phyloP scores from a whole-genome alignment of 2,113 vertebrate species.

The Paraplagusia blochii region DNA sequence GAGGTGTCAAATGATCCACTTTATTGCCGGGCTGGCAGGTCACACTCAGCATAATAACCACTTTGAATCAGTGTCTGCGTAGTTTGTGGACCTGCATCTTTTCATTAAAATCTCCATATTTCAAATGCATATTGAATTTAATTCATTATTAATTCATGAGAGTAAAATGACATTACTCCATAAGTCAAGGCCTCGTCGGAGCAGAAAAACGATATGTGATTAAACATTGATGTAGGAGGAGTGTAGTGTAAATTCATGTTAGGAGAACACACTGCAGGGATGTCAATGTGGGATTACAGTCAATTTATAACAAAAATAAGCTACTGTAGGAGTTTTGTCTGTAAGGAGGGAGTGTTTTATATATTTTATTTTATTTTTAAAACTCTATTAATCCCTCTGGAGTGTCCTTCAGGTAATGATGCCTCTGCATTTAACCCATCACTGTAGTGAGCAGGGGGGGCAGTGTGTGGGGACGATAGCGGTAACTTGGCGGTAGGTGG shows the following conservation, averaged over 20 bases:
- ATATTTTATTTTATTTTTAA: no score
- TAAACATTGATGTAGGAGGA: slow-evolving; percentile 39
- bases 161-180: slow-evolving; percentile 47
- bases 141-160: slow-evolving; percentile 44
- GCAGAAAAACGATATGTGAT: slow-evolving; percentile 47
- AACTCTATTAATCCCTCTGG: no score
- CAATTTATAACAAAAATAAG: neutral
- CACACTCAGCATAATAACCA: slow-evolving; percentile 22
- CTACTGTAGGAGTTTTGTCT: no score
- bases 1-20: slow-evolving; percentile 24
- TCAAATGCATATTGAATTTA: slow-evolving; percentile 43
- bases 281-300: slow-evolving; percentile 6
- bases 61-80: slow-evolving; percentile 18
- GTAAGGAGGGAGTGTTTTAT: no score
- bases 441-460: no score
- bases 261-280: slow-evolving; percentile 7
- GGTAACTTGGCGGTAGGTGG: no score
- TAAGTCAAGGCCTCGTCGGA: slow-evolving; percentile 28
- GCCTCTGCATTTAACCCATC: no score
- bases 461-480: no score
- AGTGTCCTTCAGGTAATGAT: no score
- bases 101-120: slow-evolving; percentile 51
- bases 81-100: slow-evolving; percentile 39
- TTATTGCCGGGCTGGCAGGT: slow-evolving; percentile 1
- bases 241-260: neutral